Evolutionary conservation across 1,140 invertebrate species (phyloP).

Genomic region (Choristoneura fumiferana): DNA sequence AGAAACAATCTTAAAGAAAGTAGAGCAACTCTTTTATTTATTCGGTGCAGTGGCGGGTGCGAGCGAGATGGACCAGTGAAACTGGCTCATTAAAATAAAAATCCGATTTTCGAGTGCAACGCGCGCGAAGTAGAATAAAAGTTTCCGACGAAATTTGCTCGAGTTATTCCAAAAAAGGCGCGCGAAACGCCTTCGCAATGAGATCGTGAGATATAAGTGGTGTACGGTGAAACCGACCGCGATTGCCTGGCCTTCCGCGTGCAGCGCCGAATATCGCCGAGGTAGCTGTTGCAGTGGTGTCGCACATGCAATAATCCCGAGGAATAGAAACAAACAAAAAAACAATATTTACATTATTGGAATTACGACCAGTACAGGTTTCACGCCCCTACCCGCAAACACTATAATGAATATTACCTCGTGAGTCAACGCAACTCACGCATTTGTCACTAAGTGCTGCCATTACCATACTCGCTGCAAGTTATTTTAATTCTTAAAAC

Average conservation of each 20-base stretch:
- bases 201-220: conserved; percentile 59
- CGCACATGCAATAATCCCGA: too few species aligned
- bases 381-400: background rate
- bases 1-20: conserved; percentile 77
- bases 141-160: conserved; percentile 74
- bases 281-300: too few species aligned
- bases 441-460: background rate
- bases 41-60: conserved; percentile 69
- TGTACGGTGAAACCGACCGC: conserved; percentile 68
- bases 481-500: conserved; percentile 3
- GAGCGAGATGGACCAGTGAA: conserved; percentile 67
- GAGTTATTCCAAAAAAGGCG: conserved; percentile 73
- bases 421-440: background rate
- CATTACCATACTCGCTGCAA: background rate
- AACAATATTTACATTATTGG: too few species aligned
- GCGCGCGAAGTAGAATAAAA: conserved; percentile 69
- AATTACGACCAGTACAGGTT: too few species aligned
- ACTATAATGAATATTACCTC: background rate
- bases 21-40: conserved; percentile 77
- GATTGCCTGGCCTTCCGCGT: conserved; percentile 39
- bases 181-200: conserved; percentile 57
- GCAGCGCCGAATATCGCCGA: too few species aligned
- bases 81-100: conserved; percentile 78
- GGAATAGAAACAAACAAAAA: too few species aligned
- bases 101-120: conserved; percentile 72